Conservation (phyloP, 2,888 invertebrate genomes). For the Dinocampus coccinellae region DNA sequence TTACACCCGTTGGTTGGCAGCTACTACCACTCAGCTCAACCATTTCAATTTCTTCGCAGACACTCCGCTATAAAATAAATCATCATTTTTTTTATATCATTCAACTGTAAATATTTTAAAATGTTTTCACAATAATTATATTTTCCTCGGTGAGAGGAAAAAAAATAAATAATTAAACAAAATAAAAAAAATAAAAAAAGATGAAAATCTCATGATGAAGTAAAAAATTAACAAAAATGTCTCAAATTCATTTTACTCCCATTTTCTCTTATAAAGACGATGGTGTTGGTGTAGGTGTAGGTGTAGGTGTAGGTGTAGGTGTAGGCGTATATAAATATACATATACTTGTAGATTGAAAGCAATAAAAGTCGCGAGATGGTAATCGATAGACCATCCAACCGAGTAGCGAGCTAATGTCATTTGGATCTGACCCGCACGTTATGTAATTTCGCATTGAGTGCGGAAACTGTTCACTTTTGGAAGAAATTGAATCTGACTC, state of each 20-base stretch:
- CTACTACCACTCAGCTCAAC: conserved; percentile 65
- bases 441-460: conserved; percentile 34
- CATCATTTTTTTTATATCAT: too few species aligned
- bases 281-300: too few species aligned
- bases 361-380: conserved; percentile 25
- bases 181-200: too few species aligned
- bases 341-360: background rate
- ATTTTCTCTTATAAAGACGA: too few species aligned
- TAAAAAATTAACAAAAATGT: too few species aligned
- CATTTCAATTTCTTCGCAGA: conserved; percentile 68
- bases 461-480: conserved; percentile 21
- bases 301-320: too few species aligned
- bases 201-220: too few species aligned
- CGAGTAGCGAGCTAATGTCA: conserved; percentile 29
- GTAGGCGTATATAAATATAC: background rate
- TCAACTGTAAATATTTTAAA: too few species aligned
- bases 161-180: too few species aligned
- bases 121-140: too few species aligned
- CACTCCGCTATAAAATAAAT: conserved; percentile 56
- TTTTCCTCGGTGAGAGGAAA: too few species aligned
- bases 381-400: conserved; percentile 35
- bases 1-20: conserved; percentile 56
- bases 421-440: conserved; percentile 33
- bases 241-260: too few species aligned
- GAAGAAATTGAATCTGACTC: conserved; percentile 36